phyloP scores from a whole-genome alignment of 2,888 invertebrate species.

The Acronicta aceris region DNA sequence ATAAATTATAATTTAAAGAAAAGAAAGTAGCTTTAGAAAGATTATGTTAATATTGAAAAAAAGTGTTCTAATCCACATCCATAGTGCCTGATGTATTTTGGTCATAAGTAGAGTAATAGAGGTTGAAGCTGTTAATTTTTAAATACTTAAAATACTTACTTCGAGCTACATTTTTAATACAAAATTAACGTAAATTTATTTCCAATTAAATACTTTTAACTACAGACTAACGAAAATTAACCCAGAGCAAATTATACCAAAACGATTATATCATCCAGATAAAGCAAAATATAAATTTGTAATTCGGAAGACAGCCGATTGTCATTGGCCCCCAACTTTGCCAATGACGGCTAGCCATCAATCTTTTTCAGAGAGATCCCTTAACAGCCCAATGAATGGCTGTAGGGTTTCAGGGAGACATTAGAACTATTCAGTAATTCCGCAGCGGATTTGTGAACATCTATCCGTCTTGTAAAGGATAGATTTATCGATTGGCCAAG shows the following conservation, averaged over 20 bases:
- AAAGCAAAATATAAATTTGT: constrained; percentile 37
- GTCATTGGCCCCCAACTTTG: constrained; percentile 59
- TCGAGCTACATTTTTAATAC: too few relatives aligned
- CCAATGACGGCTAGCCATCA: constrained; percentile 64
- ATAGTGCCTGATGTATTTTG: too few relatives aligned
- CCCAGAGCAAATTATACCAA: constrained; percentile 11
- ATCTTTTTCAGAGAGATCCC: constrained; percentile 68
- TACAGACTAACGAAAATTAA: too few relatives aligned
- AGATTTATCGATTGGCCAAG: constrained; percentile 54
- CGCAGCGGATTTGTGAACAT: constrained; percentile 64
- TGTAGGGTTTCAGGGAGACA: constrained; percentile 56
- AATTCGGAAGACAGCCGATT: constrained; percentile 65
- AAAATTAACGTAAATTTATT: too few relatives aligned
- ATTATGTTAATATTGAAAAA: too few relatives aligned
- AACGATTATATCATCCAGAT: constrained; percentile 44
- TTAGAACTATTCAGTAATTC: constrained; percentile 64
- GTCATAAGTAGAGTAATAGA: too few relatives aligned
- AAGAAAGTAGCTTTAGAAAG: too few relatives aligned
- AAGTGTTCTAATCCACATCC: too few relatives aligned
- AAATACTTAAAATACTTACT: too few relatives aligned
- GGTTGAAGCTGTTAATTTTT: too few relatives aligned
- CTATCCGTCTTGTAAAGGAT: constrained; percentile 62
- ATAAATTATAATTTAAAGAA: too few relatives aligned
- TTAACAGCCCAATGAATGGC: constrained; percentile 62
- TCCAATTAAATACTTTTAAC: too few relatives aligned